Percentiles rank a stretch among this genome's conserved stretches.
Conservation (phyloP, 2,888 invertebrate genomes). For the Limenitis camilla region DNA sequence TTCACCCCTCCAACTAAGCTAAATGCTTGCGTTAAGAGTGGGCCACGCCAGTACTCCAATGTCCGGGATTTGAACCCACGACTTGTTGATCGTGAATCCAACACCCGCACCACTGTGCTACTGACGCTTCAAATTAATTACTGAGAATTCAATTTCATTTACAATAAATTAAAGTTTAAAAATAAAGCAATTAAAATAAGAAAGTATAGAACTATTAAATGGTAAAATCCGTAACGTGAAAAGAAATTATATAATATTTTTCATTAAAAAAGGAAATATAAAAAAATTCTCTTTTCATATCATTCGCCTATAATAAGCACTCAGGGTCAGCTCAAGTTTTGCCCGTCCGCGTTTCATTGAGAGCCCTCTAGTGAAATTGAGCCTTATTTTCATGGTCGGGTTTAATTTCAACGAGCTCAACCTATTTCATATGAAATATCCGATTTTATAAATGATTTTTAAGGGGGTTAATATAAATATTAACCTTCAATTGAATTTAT, state of each 20-base stretch:
- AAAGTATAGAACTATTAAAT: too few relatives aligned
- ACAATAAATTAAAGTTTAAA: too few relatives aligned
- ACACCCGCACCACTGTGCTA: too few relatives aligned
- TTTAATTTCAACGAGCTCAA: constrained; percentile 20
- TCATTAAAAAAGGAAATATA: constrained; percentile 1
- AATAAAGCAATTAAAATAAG: too few relatives aligned
- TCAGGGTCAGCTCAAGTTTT: constrained; percentile 15
- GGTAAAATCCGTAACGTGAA: too few relatives aligned
- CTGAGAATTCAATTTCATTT: too few relatives aligned
- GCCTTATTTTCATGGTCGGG: constrained; percentile 21
- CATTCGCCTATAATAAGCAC: constrained; percentile 18
- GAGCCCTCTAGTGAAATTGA: constrained; percentile 20
- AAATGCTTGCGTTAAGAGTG: too few relatives aligned
- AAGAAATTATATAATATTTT: neutral
- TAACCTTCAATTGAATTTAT: neutral
- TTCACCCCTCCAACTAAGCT: too few relatives aligned
- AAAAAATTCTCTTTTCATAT: constrained; percentile 9
- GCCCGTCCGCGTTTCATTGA: constrained; percentile 18
- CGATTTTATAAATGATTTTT: constrained; percentile 11
- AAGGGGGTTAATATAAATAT: constrained; percentile 10
- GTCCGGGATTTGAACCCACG: too few relatives aligned
- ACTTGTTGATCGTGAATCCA: too few relatives aligned
- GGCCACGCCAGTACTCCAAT: too few relatives aligned
- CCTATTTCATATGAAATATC: constrained; percentile 16
- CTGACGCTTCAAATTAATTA: too few relatives aligned